Evolutionary conservation across 1,140 invertebrate species (phyloP).

Genomic region (Melitaea cinxia): DNA sequence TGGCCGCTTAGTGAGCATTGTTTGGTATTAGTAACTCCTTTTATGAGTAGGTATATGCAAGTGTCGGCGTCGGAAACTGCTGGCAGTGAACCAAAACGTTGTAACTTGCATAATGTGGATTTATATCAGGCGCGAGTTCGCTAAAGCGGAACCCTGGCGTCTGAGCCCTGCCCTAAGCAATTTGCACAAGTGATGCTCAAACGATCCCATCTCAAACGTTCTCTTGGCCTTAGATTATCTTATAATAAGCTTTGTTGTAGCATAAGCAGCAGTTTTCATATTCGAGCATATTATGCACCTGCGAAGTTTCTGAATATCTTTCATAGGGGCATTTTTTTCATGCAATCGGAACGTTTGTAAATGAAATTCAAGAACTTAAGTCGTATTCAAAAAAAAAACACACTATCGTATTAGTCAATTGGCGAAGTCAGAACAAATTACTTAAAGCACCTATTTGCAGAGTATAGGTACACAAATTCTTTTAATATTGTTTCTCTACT

Average conservation of each 20-base stretch:
- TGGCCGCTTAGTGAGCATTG: slow-evolving; percentile 24
- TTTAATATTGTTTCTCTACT: too few relatives aligned
- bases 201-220: slow-evolving; percentile 37
- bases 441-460: too few relatives aligned
- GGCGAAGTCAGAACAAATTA: too few relatives aligned
- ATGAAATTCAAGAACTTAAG: background rate
- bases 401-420: too few relatives aligned
- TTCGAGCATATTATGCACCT: slow-evolving; percentile 11
- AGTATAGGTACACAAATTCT: too few relatives aligned
- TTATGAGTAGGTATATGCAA: slow-evolving; percentile 24
- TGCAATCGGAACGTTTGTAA: background rate
- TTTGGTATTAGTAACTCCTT: slow-evolving; percentile 17
- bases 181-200: slow-evolving; percentile 54
- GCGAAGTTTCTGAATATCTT: slow-evolving; percentile 2
- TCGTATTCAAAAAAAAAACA: too few relatives aligned
- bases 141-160: slow-evolving; percentile 56
- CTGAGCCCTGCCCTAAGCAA: slow-evolving; percentile 61
- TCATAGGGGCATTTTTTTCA: background rate
- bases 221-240: slow-evolving; percentile 35
- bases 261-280: slow-evolving; percentile 33
- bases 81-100: slow-evolving; percentile 76
- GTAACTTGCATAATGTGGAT: slow-evolving; percentile 74
- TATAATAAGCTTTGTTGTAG: slow-evolving; percentile 38
- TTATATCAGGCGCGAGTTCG: slow-evolving; percentile 61
- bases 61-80: slow-evolving; percentile 41